Percentiles rank a stretch among this genome's conserved stretches.
Conservation (phyloP, 2,888 invertebrate genomes). For the Micropterix aruncella region DNA sequence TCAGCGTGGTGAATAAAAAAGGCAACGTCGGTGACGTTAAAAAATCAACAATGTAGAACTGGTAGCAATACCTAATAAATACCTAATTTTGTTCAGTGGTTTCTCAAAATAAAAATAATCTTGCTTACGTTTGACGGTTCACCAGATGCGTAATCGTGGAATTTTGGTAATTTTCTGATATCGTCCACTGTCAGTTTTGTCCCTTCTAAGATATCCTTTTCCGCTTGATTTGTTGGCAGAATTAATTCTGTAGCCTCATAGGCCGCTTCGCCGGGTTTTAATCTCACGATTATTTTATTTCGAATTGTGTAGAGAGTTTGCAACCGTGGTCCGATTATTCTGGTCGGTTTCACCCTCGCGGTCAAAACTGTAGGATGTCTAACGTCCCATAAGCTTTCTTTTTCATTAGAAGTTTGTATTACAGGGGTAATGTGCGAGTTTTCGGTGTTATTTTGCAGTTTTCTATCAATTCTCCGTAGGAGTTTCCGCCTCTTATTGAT, state of each 20-base stretch:
- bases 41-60: too few relatives aligned
- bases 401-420: slow-evolving; percentile 4
- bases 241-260: slow-evolving; percentile 25
- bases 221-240: slow-evolving; percentile 24
- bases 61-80: too few relatives aligned
- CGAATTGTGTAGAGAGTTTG: slow-evolving; percentile 34
- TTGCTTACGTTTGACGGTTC: slow-evolving; percentile 33
- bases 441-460: slow-evolving; percentile 13
- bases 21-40: too few relatives aligned
- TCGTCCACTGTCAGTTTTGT: slow-evolving; percentile 36
- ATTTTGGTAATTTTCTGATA: slow-evolving; percentile 36
- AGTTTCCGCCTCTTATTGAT: slow-evolving; percentile 31
- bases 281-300: slow-evolving; percentile 32
- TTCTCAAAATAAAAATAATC: not conserved
- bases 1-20: too few relatives aligned
- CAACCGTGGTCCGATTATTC: slow-evolving; percentile 22
- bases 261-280: slow-evolving; percentile 18
- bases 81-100: not conserved
- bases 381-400: slow-evolving; percentile 31
- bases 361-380: slow-evolving; percentile 17
- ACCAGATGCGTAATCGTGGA: slow-evolving; percentile 37
- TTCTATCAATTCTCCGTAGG: slow-evolving; percentile 30
- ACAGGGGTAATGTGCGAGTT: slow-evolving; percentile 7
- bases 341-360: slow-evolving; percentile 13
- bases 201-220: slow-evolving; percentile 26